Conservation (phyloP, 2,113 vertebrate genomes). For the Gavia stellata region DNA sequence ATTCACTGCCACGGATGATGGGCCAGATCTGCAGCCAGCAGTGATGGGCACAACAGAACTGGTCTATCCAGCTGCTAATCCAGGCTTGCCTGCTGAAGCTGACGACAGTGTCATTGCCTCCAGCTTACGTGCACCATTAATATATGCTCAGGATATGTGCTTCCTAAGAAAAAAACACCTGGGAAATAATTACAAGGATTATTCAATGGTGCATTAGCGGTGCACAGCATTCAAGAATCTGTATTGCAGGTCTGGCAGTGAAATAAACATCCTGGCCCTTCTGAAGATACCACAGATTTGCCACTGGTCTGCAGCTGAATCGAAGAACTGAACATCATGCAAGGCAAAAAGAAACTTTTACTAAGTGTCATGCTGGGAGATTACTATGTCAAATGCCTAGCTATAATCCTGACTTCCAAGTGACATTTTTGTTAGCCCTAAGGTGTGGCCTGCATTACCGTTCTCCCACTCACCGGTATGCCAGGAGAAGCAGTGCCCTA, state of each 20-base stretch:
- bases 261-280: background rate
- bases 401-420: background rate
- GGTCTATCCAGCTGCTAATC: background rate
- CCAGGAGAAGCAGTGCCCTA: background rate
- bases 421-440: background rate
- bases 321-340: background rate
- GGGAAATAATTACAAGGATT: background rate
- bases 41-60: background rate
- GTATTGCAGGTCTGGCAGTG: background rate
- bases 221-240: background rate
- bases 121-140: background rate
- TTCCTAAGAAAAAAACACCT: background rate
- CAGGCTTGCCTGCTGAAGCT: background rate
- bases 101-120: background rate
- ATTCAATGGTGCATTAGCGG: background rate
- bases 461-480: background rate
- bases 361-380: background rate
- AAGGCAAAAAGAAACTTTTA: background rate
- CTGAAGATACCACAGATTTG: background rate
- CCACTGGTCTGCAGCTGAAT: background rate
- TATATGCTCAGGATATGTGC: background rate
- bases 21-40: background rate
- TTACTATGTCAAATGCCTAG: background rate
- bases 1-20: background rate
- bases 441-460: background rate